phyloP scores from a whole-genome alignment of 2,797 vertebrate genomes.

The Tokudaia tokunoshimensis region DNA sequence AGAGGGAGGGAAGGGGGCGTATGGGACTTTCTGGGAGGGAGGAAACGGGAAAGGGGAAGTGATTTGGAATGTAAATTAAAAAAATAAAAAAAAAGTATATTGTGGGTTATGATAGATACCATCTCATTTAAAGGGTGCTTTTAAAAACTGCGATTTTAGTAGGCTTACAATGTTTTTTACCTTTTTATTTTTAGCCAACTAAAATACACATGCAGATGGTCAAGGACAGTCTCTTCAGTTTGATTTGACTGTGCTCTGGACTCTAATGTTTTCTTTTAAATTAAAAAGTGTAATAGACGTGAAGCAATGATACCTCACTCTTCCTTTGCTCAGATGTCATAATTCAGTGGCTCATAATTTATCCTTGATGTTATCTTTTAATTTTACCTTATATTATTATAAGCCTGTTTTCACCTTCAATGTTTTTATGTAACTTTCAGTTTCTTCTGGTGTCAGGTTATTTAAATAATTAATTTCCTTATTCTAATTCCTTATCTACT shows the following conservation, averaged over 20 bases:
- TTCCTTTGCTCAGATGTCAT: neutral
- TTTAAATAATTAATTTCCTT: slow-evolving; percentile 22
- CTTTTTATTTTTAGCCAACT: slow-evolving; percentile 15
- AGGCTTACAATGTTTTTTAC: neutral
- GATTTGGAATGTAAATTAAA: no score
- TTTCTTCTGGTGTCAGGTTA: neutral
- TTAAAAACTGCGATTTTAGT: slow-evolving; percentile 17
- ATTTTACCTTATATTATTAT: neutral
- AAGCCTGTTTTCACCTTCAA: neutral
- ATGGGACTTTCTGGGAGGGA: no score
- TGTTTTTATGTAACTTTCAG: neutral
- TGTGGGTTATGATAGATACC: neutral
- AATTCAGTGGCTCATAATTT: neutral
- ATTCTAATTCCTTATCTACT: neutral
- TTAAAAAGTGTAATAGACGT: slow-evolving; percentile 1
- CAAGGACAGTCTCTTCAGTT: neutral
- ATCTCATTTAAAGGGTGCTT: neutral
- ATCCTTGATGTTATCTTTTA: neutral
- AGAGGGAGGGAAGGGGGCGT: no score
- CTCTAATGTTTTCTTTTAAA: slow-evolving; percentile 26
- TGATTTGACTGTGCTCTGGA: slow-evolving; percentile 42
- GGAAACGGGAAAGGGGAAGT: no score
- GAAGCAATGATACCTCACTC: neutral
- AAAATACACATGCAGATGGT: neutral
- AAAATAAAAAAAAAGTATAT: neutral